phyloP scores from a whole-genome alignment of 2,113 vertebrate genomes.

The Proterorhinus semilunaris region DNA sequence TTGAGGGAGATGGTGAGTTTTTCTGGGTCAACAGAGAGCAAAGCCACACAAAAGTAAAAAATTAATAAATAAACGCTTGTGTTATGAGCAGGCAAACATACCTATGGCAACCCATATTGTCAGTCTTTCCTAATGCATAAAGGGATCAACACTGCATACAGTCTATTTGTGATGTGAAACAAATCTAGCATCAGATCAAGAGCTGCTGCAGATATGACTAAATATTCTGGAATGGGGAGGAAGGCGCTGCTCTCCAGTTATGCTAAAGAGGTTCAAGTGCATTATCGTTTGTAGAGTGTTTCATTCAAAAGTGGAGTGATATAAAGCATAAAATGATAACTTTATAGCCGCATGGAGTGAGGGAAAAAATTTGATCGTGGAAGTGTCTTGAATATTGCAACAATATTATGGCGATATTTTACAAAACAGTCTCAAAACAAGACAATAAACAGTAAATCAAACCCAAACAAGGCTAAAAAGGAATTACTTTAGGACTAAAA shows the following conservation, averaged over 20 bases:
- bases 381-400: too few relatives aligned
- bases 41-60: not conserved
- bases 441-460: too few relatives aligned
- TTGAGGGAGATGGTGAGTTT: not conserved
- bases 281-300: not conserved
- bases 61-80: not conserved
- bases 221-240: not conserved
- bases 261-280: not conserved
- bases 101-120: not conserved
- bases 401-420: too few relatives aligned
- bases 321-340: too few relatives aligned
- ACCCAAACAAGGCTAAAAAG: too few relatives aligned
- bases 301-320: not conserved
- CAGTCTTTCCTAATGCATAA: slow-evolving; percentile 15
- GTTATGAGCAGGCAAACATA: slow-evolving; percentile 41
- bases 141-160: slow-evolving; percentile 21
- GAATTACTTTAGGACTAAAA: too few relatives aligned
- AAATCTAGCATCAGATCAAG: not conserved
- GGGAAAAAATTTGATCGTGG: too few relatives aligned
- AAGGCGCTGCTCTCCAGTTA: not conserved
- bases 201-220: not conserved
- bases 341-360: too few relatives aligned
- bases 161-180: not conserved
- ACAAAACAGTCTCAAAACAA: too few relatives aligned
- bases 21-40: slow-evolving; percentile 11